Evolutionary conservation across 2,888 invertebrate genomes (phyloP), one percentile per base, ranked within the genome.

Genomic region (Bimastos eiseni): DNA sequence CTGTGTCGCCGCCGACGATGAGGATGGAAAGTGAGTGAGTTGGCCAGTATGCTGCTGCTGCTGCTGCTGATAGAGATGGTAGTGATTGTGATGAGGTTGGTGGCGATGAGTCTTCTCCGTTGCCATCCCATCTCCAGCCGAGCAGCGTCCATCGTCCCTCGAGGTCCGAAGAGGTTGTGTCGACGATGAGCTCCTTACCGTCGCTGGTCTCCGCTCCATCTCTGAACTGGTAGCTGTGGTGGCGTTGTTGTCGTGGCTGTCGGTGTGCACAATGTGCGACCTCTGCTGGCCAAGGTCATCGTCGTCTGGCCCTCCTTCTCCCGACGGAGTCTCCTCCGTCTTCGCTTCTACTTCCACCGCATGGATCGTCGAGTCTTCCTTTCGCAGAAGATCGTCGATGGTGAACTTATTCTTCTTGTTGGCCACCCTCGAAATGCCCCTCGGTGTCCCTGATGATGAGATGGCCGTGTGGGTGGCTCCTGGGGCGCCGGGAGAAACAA

Each of bases 341-440:
- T 70, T 70, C 70, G 70, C 30, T 70, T 70, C 70, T n/a, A 70
- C 70, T n/a, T 70, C 70, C 17, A n/a, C n/a, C 70, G 8, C 70
- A 6, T 70, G 70, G 70, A 70, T n/a, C 70, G 70, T 70, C 70
- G 70, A 70, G 8, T 70, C 70, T 70, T 70, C 70, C 70, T 70
- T 70, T 19, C 86, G 34, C 33, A 86, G 86, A 17, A 86, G 86
- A 24, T 86, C 86, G 36, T 86, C 86, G 37, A 86, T 86, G 36
- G 86, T 86, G 37, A 86, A 86, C 37, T 86, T 86, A 19, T 34
- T 34, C 37, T 86, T 86, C 21, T 36, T 17, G 37, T 86, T 34
- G 24, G 34, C 37, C 17, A 36, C 34, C n/a, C 37, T 86, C 37
- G 34, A n/a, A 1, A 24, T 24, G 8, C 5, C 24, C 24, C 24